Evolutionary conservation across 1,140 invertebrate genomes (phyloP).

Genomic region (Monomorium pharaonis): DNA sequence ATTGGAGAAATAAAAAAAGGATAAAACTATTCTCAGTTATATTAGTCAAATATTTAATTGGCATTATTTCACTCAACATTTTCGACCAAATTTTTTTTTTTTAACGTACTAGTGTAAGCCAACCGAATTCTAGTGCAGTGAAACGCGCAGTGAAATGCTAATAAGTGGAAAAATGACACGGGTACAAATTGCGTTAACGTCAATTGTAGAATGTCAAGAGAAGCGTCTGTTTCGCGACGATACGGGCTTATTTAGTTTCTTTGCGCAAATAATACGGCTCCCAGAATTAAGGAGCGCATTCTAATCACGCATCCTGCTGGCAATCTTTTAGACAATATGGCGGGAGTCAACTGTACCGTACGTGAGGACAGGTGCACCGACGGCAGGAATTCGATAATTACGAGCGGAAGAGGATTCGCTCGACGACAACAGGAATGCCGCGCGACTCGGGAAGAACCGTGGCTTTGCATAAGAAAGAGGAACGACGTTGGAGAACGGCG

Average conservation of each 20-base stretch:
- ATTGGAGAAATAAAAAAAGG: too few species aligned
- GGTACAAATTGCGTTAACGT: neutral
- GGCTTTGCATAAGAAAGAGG: conserved; percentile 51
- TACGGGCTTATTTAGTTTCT: neutral
- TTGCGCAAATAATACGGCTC: neutral
- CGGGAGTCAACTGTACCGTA: conserved; percentile 62
- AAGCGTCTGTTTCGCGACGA: neutral
- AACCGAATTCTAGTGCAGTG: neutral
- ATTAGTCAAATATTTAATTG: too few species aligned
- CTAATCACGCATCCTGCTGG: conserved; percentile 10
- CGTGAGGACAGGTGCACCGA: conserved; percentile 33
- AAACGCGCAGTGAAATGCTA: neutral
- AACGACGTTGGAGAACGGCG: neutral
- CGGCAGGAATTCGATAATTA: conserved; percentile 75
- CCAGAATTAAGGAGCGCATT: neutral
- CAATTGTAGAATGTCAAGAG: neutral
- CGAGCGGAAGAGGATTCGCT: conserved; percentile 52
- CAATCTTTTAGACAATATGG: conserved; percentile 62
- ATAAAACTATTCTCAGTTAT: too few species aligned
- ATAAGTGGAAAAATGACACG: neutral
- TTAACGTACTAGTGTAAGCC: too few species aligned
- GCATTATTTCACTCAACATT: too few species aligned
- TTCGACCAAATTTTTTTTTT: too few species aligned
- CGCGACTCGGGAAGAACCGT: conserved; percentile 33
- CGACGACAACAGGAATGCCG: conserved; percentile 46